Conservation (phyloP, 2,113 vertebrate species). For the Callospermophilus lateralis region DNA sequence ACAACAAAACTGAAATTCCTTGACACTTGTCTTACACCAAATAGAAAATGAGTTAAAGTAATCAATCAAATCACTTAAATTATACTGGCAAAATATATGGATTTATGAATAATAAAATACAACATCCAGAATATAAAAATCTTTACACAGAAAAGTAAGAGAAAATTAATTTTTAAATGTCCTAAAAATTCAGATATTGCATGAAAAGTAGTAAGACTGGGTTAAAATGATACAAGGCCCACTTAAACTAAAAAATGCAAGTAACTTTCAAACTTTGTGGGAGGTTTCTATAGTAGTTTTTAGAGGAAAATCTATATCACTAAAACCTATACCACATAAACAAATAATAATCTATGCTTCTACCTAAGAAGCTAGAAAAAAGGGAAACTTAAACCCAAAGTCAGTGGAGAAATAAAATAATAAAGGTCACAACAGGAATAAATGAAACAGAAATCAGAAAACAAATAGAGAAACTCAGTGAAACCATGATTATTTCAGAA, state of each 20-base stretch:
- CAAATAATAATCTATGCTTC: neutral
- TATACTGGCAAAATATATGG: neutral
- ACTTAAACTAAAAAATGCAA: neutral
- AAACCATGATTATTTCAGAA: neutral
- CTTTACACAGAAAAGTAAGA: neutral
- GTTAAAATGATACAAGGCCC: neutral
- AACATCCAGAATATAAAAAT: neutral
- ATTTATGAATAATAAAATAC: neutral
- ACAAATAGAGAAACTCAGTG: neutral
- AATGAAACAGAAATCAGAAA: neutral
- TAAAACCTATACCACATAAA: neutral
- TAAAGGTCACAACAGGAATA: neutral
- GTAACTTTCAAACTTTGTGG: neutral
- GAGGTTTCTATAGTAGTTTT: neutral
- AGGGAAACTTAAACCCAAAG: neutral
- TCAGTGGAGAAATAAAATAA: neutral
- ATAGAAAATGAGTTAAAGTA: neutral
- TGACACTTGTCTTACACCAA: neutral
- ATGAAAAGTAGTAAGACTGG: neutral
- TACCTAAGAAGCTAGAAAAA: neutral
- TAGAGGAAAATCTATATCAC: neutral
- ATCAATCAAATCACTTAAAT: neutral
- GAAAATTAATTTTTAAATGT: neutral
- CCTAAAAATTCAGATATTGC: neutral
- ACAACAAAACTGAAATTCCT: neutral